Percentiles rank a stretch among this genome's conserved stretches.
These are phyloP conservation scores for Trimorus sp. DNA, from an alignment of 2,888 invertebrate species.

Conservation along the genomic window DNA sequence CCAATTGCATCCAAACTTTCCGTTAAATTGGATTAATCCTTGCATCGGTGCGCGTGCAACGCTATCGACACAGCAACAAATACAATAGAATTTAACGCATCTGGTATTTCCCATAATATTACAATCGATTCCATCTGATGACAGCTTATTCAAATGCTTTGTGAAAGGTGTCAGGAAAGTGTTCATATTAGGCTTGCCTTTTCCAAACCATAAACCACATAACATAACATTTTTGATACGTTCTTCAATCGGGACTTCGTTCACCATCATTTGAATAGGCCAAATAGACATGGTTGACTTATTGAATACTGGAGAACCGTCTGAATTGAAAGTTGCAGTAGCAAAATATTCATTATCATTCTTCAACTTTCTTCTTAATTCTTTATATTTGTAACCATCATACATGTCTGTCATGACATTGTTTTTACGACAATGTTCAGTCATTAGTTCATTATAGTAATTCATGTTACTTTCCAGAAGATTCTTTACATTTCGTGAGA, in stretches of 20 bases:
- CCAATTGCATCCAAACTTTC: constrained; percentile 1
- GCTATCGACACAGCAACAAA: constrained; percentile 5
- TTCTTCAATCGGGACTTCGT: no score
- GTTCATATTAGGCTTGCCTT: constrained; percentile 14
- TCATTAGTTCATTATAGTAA: constrained; percentile 8
- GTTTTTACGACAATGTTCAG: background rate
- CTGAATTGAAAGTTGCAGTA: no score
- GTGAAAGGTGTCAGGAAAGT: constrained; percentile 8
- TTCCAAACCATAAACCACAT: constrained; percentile 21
- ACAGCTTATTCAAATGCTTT: background rate
- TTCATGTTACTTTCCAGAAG: constrained; percentile 9
- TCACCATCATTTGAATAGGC: no score
- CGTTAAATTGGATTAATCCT: constrained; percentile 9
- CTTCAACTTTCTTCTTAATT: no score
- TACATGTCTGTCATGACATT: no score
- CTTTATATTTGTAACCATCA: no score
- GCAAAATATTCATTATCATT: no score
- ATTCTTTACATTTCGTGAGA: background rate
- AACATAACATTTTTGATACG: no score
- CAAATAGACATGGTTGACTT: no score
- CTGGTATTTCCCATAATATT: background rate
- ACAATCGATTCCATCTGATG: background rate
- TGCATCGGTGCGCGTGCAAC: constrained; percentile 11
- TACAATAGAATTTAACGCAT: background rate
- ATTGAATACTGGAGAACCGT: no score